phyloP scores from a whole-genome alignment of 1,140 invertebrate species.

The Chymomyza costata region DNA sequence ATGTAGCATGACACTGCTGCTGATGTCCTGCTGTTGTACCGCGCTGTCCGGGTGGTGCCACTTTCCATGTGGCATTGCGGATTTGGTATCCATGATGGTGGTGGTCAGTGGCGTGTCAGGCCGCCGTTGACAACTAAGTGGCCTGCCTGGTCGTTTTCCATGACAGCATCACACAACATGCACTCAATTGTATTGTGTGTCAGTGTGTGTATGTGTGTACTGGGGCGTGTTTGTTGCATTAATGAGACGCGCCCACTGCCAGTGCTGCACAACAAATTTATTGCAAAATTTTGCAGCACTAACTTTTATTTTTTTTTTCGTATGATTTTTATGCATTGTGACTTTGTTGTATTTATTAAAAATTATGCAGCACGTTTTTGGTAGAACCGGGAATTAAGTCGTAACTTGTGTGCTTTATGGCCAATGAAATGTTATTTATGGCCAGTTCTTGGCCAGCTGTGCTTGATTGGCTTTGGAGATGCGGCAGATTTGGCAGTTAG shows the following conservation, averaged over 20 bases:
- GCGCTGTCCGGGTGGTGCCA: constrained; percentile 15
- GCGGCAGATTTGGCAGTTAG: too few species aligned
- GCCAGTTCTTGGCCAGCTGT: constrained; percentile 38
- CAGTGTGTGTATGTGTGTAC: not conserved
- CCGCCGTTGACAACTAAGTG: constrained; percentile 30
- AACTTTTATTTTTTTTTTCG: constrained; percentile 16
- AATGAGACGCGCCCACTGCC: constrained; percentile 43
- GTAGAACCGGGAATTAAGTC: constrained; percentile 1
- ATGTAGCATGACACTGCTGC: too few species aligned
- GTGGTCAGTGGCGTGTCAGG: too few species aligned
- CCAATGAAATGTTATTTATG: constrained; percentile 30
- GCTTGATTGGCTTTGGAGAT: constrained; percentile 47
- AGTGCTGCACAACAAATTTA: constrained; percentile 53
- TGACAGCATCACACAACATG: constrained; percentile 35
- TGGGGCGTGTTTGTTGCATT: constrained; percentile 37
- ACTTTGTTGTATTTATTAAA: constrained; percentile 43
- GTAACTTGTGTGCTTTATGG: constrained; percentile 1
- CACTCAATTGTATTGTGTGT: constrained; percentile 45
- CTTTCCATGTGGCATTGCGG: constrained; percentile 37
- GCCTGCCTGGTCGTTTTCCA: not conserved
- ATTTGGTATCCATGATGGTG: constrained; percentile 1
- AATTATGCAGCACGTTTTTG: constrained; percentile 23
- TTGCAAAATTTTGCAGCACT: constrained; percentile 44
- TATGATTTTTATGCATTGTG: not conserved
- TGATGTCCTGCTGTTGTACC: too few species aligned